Conservation (phyloP, 1,140 invertebrate species). For the Atta cephalotes region DNA sequence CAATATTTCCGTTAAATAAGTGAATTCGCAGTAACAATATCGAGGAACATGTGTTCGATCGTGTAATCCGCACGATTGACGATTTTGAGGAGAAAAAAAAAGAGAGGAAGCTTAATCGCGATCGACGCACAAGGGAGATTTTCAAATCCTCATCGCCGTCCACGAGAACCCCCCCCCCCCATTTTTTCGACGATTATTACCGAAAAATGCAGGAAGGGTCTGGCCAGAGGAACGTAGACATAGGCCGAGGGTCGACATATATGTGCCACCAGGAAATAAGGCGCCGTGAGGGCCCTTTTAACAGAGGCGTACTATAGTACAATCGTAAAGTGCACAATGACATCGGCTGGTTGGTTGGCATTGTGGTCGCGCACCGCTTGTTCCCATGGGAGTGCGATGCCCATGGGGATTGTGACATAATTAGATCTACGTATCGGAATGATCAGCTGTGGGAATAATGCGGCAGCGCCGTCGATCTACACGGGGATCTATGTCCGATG, state of each 20-base stretch:
- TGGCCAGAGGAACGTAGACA: constrained; percentile 30
- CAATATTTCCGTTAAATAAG: constrained; percentile 58
- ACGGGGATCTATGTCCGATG: constrained; percentile 45
- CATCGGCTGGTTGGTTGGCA: constrained; percentile 73
- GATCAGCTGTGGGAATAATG: constrained; percentile 75
- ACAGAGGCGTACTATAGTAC: constrained; percentile 65
- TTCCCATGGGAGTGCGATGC: constrained; percentile 75
- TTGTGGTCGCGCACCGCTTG: constrained; percentile 72
- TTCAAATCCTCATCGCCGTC: constrained; percentile 39
- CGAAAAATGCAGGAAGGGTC: constrained; percentile 69
- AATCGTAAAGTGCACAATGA: constrained; percentile 78
- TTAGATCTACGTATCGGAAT: constrained; percentile 76
- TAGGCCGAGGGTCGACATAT: constrained; percentile 52
- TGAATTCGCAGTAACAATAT: constrained; percentile 60
- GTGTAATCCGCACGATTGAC: constrained; percentile 57
- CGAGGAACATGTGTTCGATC: constrained; percentile 66
- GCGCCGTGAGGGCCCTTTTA: constrained; percentile 65
- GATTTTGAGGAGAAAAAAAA: constrained; percentile 41
- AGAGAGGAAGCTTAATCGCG: constrained; percentile 65
- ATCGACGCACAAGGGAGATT: constrained; percentile 40
- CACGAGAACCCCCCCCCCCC: not conserved
- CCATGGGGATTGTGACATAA: constrained; percentile 74
- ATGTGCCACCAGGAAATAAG: constrained; percentile 67
- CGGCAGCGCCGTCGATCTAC: constrained; percentile 64
- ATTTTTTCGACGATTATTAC: constrained; percentile 67